phyloP scores from a whole-genome alignment of 2,888 invertebrate species.

The Oscheius onirici region DNA sequence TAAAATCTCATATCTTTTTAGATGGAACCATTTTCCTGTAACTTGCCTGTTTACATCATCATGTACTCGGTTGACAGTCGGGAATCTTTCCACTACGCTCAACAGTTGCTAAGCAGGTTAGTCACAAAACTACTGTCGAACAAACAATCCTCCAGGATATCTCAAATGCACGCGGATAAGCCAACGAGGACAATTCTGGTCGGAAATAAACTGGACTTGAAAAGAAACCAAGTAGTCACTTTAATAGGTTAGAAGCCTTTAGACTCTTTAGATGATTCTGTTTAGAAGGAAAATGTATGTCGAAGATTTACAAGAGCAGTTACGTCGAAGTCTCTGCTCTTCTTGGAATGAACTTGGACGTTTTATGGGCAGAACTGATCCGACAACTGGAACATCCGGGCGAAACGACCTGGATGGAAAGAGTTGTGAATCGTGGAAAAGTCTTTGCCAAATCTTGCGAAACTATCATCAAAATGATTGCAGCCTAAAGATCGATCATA shows the following conservation, averaged over 20 bases:
- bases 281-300: conserved; percentile 66
- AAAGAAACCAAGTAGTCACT: conserved; percentile 63
- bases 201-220: conserved; percentile 69
- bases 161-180: conserved; percentile 31
- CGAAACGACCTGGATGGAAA: conserved; percentile 42
- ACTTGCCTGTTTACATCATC: conserved; percentile 57
- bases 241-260: conserved; percentile 51
- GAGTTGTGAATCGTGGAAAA: conserved; percentile 58
- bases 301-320: conserved; percentile 66
- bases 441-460: conserved; percentile 65
- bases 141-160: conserved; percentile 30
- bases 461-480: conserved; percentile 49
- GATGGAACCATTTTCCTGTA: conserved; percentile 44
- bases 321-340: conserved; percentile 65
- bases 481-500: neutral
- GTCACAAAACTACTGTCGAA: neutral
- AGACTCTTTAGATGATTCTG: neutral
- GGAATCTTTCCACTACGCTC: conserved; percentile 62
- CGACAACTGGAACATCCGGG: conserved; percentile 51
- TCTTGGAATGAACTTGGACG: conserved; percentile 61
- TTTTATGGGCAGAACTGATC: conserved; percentile 60
- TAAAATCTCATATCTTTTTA: conserved; percentile 20
- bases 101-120: conserved; percentile 53
- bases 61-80: conserved; percentile 65
- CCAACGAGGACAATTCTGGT: conserved; percentile 53